Base-by-base conservation (phyloP, 2,113 vertebrate species). In the Rhinogobius similis region DNA sequence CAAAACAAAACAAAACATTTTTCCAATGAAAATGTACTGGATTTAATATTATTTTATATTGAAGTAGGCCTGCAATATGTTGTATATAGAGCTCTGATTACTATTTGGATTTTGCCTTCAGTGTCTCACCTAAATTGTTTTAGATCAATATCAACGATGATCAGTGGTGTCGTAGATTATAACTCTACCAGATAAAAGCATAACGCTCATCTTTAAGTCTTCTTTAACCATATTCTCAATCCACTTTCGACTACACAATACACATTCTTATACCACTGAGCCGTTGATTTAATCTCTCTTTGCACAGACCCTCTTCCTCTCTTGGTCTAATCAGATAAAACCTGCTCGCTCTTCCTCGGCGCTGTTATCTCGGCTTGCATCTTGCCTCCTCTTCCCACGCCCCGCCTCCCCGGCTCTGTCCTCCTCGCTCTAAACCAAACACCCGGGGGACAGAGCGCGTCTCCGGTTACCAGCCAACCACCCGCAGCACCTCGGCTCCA, bases 381-480 rank as follows among this genome's bases (percentile, higher is more conserved):
- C 77, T 81, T 65, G 3, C 44, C 62, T 65, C 65, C 62, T 67
- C 65, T 52, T 68, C 76, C 73, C 36, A 78, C 0, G 59, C 82
- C 67, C 78, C 50, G 12, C 79, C 80, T 79, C 77, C 32, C 61
- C 32, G 29, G 70, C 52, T 64, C 75, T 53, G 67, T 75, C 67
- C 50, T 73, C 67, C 50, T 73, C 52, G 77, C 69, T 76, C 64
- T 67, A 72, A 87, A 80, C 73, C 46, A 73, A 73, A 80, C 70
- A 75, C 82, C 78, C 74, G 3, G 10, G 70, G 73, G 85, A 85
- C 55, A 56, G 68, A 67, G 65, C 63, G 65, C 76, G 81, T 43
- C 84, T 90, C 78, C 0, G 73, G 74, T 90, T 88, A 75, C 84
- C 78, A 76, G 80, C 72, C 73, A 68, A 56, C 67, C 56, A 65